Conservation (phyloP, 2,797 vertebrate genomes). For the Rhyacichthys aspro region DNA sequence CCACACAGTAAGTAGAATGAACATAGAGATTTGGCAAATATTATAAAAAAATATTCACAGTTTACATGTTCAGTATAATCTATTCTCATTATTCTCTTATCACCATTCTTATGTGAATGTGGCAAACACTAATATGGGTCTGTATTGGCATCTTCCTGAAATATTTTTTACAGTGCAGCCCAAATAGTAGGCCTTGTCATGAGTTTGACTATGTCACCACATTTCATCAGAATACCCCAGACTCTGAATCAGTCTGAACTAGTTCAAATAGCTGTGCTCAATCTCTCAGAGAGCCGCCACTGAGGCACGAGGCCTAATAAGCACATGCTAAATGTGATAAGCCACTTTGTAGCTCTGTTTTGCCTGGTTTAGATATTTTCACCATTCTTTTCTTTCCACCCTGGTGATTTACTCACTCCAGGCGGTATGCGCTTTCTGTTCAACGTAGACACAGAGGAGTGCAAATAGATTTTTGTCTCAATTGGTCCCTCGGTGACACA, state of each 20-base stretch:
- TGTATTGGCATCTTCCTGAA: conserved; percentile 32
- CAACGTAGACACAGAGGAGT: conserved; percentile 57
- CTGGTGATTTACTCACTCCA: conserved; percentile 79
- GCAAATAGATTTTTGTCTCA: conserved; percentile 82
- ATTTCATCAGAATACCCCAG: conserved; percentile 82
- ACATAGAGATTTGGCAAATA: too few species aligned
- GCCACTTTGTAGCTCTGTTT: conserved; percentile 74
- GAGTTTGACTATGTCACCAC: conserved; percentile 70
- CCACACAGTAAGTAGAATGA: too few species aligned
- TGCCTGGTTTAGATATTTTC: conserved; percentile 39
- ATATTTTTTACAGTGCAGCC: conserved; percentile 50
- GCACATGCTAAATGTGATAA: conserved; percentile 76
- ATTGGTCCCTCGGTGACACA: conserved; percentile 83
- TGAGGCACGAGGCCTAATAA: conserved; percentile 75
- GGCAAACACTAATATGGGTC: conserved; percentile 16
- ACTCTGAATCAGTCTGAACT: conserved; percentile 75
- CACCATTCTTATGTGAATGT: not conserved
- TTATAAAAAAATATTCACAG: too few species aligned
- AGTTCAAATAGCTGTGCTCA: conserved; percentile 76
- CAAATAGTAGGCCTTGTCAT: conserved; percentile 41
- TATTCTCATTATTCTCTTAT: not conserved
- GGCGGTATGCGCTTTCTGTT: conserved; percentile 74
- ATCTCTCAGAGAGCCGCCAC: conserved; percentile 72
- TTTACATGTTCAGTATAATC: not conserved
- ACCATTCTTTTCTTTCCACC: conserved; percentile 72